Conservation (phyloP, 1,140 invertebrate genomes). For the Oreohelix idahoensis region DNA sequence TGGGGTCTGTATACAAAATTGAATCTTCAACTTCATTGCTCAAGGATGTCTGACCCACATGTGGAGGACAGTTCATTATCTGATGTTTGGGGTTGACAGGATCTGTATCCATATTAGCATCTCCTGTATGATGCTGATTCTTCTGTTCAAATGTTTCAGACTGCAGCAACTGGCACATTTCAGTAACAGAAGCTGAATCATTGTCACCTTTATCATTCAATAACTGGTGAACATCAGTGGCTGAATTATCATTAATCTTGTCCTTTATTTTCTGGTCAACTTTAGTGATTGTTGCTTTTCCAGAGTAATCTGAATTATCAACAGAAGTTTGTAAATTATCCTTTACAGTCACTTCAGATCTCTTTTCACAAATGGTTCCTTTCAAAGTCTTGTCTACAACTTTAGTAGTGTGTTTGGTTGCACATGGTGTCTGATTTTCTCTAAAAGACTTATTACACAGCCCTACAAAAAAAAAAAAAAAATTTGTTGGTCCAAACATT, state of each 20-base stretch:
- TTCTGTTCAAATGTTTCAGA: background rate
- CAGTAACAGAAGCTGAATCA: background rate
- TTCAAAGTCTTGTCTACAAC: background rate
- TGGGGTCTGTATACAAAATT: background rate
- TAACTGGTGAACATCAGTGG: background rate
- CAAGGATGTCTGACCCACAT: background rate
- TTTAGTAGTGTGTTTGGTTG: background rate
- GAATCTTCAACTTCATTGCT: too few relatives aligned
- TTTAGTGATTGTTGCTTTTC: background rate
- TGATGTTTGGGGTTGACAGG: slow-evolving; percentile 7
- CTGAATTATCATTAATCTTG: background rate
- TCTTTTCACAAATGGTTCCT: background rate
- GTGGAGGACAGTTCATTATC: background rate
- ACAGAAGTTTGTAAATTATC: background rate
- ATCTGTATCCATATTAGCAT: background rate
- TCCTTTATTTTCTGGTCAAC: background rate
- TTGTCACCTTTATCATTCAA: background rate
- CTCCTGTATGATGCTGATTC: background rate
- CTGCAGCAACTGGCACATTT: background rate
- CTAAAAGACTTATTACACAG: background rate
- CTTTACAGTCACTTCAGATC: too few relatives aligned
- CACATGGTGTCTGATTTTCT: background rate
- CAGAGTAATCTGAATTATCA: background rate
- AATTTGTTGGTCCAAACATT: too few relatives aligned
- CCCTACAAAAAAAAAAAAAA: too few relatives aligned